These are phyloP conservation scores for Larimichthys crocea DNA, from an alignment of 2,113 vertebrate species.

Conservation along the genomic window DNA sequence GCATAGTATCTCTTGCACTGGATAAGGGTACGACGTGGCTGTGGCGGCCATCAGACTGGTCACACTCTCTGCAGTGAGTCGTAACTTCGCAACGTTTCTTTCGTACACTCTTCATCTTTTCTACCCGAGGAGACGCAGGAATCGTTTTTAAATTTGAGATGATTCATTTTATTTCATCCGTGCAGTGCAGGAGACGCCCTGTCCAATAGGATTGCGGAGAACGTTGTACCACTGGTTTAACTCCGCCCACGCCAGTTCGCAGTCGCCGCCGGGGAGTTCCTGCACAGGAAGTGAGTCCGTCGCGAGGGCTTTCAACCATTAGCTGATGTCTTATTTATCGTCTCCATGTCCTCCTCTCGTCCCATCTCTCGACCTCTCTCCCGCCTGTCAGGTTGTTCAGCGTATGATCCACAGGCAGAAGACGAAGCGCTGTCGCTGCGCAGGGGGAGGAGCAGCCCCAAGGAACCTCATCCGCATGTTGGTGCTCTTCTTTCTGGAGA, in stretches of 20 bases:
- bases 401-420: conserved; percentile 97
- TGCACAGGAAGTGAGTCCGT: conserved; percentile 96
- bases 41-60: conserved; percentile 98
- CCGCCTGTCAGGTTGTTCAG: conserved; percentile 88
- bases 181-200: conserved; percentile 95
- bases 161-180: conserved; percentile 23
- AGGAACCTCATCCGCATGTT: conserved; percentile 99
- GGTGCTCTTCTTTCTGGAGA: conserved; percentile 99
- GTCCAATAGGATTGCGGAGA: conserved; percentile 99
- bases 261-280: conserved; percentile 97
- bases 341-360: background rate
- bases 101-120: too few relatives aligned
- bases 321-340: background rate
- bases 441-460: conserved; percentile 96
- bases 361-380: background rate
- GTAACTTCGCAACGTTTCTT: conserved; percentile 80
- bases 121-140: background rate
- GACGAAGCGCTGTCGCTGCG: conserved; percentile 96
- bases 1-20: conserved; percentile 99
- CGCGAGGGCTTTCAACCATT: background rate
- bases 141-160: background rate
- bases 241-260: conserved; percentile 97
- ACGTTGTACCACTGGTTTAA: conserved; percentile 99
- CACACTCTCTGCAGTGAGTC: conserved; percentile 97
- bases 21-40: conserved; percentile 98